Evolutionary conservation across 1,140 invertebrate genomes (phyloP), one percentile per base, ranked within the genome.

Genomic region (Drosophila ercepeae): DNA sequence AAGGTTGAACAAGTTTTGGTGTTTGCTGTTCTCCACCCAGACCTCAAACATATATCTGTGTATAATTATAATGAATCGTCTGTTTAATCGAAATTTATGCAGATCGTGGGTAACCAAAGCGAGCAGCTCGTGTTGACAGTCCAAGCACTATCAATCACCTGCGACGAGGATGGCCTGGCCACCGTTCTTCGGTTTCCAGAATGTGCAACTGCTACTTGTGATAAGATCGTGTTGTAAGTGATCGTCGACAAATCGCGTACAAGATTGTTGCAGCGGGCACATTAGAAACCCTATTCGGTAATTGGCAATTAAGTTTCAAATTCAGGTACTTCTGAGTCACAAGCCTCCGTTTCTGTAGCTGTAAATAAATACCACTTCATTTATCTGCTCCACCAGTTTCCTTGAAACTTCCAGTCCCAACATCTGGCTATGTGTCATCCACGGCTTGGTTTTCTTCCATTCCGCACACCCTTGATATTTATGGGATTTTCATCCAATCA

Each of bases 41-140:
- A 27, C 23, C 39, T 69, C 60, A 61, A 16, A 50, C 46, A 49
- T 65, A 32, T 9, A 49, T 39, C 39, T 16, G 8, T 27, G 6
- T 49, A 67, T 75, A 75, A 75, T 69, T 75, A 75, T 75, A 75
- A 75, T 70, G 58, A 65, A 78, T 78, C 44, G 59, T 48, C 55
- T 71, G 76, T 71, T 71, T 83, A 86, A 88, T 75, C 72, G 68
- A 88, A 88, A 86, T 86, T 81, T 88, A 88, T 89, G 75, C 65
- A 64, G 78, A 71, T 82, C 63, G 63, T 49, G 45, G 54, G 18
- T 34, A 52, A 45, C 18, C 71, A 13, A 54, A 14, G 42, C 49
- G 52, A 52, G 48, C 58, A 78, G 68, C 73, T 72, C 78, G 68
- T 75, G 82, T 82, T 78, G 83, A 88, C 82, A 78, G 69, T 49